Evolutionary conservation across 2,797 vertebrate species (phyloP), one percentile per base, ranked within the genome.

Genomic region (Australoheros facetus): DNA sequence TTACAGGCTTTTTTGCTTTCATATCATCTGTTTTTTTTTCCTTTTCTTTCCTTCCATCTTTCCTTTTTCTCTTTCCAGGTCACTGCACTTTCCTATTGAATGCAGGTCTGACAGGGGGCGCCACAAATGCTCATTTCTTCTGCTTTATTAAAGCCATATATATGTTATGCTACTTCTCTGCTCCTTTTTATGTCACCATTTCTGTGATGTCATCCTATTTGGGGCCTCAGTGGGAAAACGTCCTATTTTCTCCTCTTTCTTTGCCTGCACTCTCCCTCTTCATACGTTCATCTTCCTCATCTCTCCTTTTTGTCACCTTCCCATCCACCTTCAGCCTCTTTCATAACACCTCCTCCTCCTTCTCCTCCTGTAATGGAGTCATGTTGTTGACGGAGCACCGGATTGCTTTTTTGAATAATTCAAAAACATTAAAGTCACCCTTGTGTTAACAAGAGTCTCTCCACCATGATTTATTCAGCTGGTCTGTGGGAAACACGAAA

Each of bases 381-480:
- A 4, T 77, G 74, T 77, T 82, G 71, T 71, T 81, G 75, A 83
- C 26, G 21, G 77, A 77, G 78, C 30, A 5, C 64, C 3, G 19
- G 51, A 71, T 80, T 73, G 21, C 71, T 69, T 53, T 34, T 74
- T 32, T 91, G 51, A 92, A 92, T 93, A 71, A 93, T 93, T 93
- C 77, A 93, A 37, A 70, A 75, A 80, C 89, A 86, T 89, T 91
- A 86, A 90, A 90, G 73, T 82, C 74, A 79, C 39, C 62, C 73
- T 90, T 28, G 7, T 89, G 85, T 88, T 88, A 87, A 92, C 90
- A 89, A 64, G 32, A 77, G 60, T 76, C 78, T 77, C 78, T 80
- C 26, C 1, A 37, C 70, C 70, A 87, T 92, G 66, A 87, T 91
- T 92, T 89, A 92, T 92, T 92, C 66, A 92, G 71, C 7, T 39